These are phyloP conservation scores for Peromyscus leucopus DNA, from an alignment of 2,113 vertebrate genomes.

Conservation along the genomic window DNA sequence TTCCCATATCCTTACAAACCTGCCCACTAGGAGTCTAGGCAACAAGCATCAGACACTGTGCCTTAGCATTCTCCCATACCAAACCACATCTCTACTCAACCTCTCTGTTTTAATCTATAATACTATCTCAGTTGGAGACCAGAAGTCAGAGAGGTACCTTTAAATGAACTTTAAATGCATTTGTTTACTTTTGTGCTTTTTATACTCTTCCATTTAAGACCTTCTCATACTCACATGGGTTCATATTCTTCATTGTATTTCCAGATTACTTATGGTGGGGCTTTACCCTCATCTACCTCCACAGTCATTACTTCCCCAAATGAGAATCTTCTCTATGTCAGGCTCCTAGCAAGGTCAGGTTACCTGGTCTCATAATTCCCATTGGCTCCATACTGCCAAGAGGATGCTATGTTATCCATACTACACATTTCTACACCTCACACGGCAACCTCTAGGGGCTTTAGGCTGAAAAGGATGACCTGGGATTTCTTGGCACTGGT, in stretches of 20 bases:
- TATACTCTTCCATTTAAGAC: neutral
- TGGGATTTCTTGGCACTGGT: neutral
- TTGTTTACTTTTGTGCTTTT: neutral
- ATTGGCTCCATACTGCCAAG: neutral
- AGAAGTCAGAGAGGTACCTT: neutral
- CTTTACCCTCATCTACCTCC: neutral
- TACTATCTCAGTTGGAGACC: neutral
- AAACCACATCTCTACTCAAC: neutral
- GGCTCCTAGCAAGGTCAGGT: neutral
- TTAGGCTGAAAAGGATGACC: neutral
- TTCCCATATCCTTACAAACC: constrained; percentile 2
- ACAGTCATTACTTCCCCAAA: neutral
- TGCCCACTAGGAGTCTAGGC: neutral
- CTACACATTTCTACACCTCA: neutral
- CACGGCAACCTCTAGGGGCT: neutral
- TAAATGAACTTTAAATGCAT: neutral
- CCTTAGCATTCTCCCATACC: neutral
- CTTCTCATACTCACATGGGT: neutral
- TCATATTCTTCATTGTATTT: neutral
- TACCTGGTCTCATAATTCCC: neutral
- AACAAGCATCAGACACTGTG: neutral
- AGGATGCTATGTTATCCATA: neutral
- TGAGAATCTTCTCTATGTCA: neutral
- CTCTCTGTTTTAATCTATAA: neutral
- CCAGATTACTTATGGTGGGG: neutral